Base-by-base conservation (phyloP, 2,888 invertebrate genomes). In the Drosophila ezoana region DNA sequence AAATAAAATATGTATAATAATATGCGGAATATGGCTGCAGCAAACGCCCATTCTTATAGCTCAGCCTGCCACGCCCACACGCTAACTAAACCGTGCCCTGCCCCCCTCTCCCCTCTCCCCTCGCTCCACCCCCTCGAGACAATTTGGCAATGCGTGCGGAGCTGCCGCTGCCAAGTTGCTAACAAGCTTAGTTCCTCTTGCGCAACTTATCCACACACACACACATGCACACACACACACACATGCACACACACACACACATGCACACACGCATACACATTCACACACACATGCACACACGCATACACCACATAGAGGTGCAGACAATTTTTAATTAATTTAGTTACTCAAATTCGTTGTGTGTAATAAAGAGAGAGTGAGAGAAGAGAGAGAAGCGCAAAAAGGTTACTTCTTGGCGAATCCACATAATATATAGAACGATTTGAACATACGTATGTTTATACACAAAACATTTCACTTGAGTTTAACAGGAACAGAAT, bases 1-100 rank as follows among this genome's bases (percentile, higher is more conserved):
- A 83, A 85, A 78, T 79, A 83, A 83, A 80, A 81, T 81, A 83
- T 86, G 76, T 84, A 86, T 76, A 80, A 83, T 83, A 81, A 84
- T 81, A 81, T 81, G 80, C 70, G 79, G 60, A 85, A 86, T 83
- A 78, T 76, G 76, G 80, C 77, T 72, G 60, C 70, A 66, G 73
- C 49, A 63, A 49, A 51, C 48, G 60, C 62, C 59, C 52, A 35
- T 37, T 14, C 35, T 47, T 32, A 13, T 48, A 9, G 10, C 32
- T 5, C 33, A 18, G 18, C 10, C 18, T 10, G 43, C 43, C 53
- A 53, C 41, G 41, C 53, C 41, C 41, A 28, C 33, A 28, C 44
- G 56, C 70, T 71, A 60, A 60, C 66, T 60, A 65, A 68, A 38
- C 66, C 49, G 18, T 1, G 3, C 61, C 57, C 53, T 47, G 6